Base-by-base conservation (phyloP, 2,113 vertebrate genomes). In the Oryzias melastigma region DNA sequence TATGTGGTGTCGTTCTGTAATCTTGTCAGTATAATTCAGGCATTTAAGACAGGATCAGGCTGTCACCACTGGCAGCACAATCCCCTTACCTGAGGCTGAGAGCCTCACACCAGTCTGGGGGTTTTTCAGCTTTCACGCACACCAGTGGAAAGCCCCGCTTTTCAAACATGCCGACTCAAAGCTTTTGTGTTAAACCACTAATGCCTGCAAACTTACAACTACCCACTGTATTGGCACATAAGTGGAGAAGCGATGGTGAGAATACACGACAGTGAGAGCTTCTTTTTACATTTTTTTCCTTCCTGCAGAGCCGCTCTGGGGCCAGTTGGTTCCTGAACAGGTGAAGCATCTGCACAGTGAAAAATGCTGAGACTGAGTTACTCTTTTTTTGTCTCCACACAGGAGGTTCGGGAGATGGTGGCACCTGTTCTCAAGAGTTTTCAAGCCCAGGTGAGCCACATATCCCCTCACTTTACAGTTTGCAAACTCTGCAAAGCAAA, bases 381-480 rank as follows among this genome's bases (percentile, higher is more conserved):
- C 3, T 54, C 69, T 72, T 71, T 75, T 75, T 71, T 86, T 42
- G n/a, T 90, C 59, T 89, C 74, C 68, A 3, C 67, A 55, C 67
- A 95, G 95, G 94, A 94, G 77, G 91, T 94, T 73, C 92, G 93
- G 82, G 94, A 93, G 90, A 91, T 95, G 92, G 94, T 97, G 89
- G 90, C 93, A 78, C 92, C 94, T 77, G 91, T 94, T 74, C 91
- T 97, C 74, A 95, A 94, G 91, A 95, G 92, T 80, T 95, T 96
- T 86, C 94, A 95, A 84, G 90, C 93, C 58, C 91, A 94, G 92
- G 95, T 92, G 91, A 93, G 94, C 88, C 14, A 4, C 65, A 2
- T 15, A 4, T 48, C 15, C 42, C 52, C 59, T 47, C 46, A 29
- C 59, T 58, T 35, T 25, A 20, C 18, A 24, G 45, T 51, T 18